Evolutionary conservation across 2,797 vertebrate species (phyloP).

Genomic region (Centroberyx gerrardi): DNA sequence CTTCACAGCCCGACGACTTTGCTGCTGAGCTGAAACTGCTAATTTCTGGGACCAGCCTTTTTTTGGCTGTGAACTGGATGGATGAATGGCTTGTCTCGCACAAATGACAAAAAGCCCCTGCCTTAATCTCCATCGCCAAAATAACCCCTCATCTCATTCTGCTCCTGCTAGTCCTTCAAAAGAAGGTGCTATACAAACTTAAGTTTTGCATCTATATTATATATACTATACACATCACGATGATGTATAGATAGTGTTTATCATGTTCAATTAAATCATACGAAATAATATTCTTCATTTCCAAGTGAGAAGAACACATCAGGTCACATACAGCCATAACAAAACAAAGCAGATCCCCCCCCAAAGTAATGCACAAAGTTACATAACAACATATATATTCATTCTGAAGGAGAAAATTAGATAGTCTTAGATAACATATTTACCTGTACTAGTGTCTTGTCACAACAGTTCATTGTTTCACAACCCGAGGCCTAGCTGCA

Average conservation of each 20-base stretch:
- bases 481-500: conserved; percentile 49
- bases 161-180: conserved; percentile 93
- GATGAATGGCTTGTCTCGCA: conserved; percentile 99
- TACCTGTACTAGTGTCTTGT: conserved; percentile 31
- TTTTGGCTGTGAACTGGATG: conserved; percentile 99
- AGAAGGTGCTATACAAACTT: conserved; percentile 92
- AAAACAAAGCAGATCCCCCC: conserved; percentile 1
- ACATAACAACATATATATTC: conserved; percentile 5
- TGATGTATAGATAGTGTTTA: conserved; percentile 34
- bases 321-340: conserved; percentile 3
- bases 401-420: conserved; percentile 7
- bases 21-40: conserved; percentile 99
- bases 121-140: conserved; percentile 99
- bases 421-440: conserved; percentile 17
- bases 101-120: conserved; percentile 99
- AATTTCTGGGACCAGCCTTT: conserved; percentile 99
- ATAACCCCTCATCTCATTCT: conserved; percentile 98
- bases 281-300: neutral
- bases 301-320: conserved; percentile 39
- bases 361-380: conserved; percentile 62
- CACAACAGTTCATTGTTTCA: conserved; percentile 53
- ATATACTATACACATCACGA: conserved; percentile 40
- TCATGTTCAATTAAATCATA: conserved; percentile 45
- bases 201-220: conserved; percentile 77
- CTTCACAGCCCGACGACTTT: conserved; percentile 99